phyloP scores from a whole-genome alignment of 2,113 vertebrate genomes.

The Dromaius novaehollandiae region DNA sequence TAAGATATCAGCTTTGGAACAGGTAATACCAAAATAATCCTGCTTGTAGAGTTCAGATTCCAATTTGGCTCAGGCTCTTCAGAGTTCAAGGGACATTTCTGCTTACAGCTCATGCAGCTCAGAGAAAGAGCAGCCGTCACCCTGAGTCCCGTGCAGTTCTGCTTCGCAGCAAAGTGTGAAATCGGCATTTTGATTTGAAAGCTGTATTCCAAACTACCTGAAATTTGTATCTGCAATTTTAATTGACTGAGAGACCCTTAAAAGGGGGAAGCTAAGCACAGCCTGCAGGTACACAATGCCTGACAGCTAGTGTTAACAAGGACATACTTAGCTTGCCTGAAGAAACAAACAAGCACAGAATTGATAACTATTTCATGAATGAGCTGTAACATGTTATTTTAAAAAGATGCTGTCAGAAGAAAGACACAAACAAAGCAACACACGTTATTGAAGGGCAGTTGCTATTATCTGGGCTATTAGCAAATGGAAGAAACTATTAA shows the following conservation, averaged over 20 bases:
- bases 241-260: constrained; percentile 19
- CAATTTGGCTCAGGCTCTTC: background rate
- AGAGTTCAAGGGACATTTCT: accelerated
- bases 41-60: background rate
- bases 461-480: constrained; percentile 67
- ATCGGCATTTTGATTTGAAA: background rate
- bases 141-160: accelerated
- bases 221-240: constrained; percentile 23
- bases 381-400: constrained; percentile 55
- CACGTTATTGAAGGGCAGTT: constrained; percentile 49
- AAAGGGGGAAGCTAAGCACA: constrained; percentile 15
- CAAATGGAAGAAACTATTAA: constrained; percentile 68
- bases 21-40: background rate
- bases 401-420: constrained; percentile 61
- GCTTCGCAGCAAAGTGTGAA: background rate
- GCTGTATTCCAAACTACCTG: background rate
- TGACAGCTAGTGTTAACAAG: constrained; percentile 44
- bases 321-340: constrained; percentile 47
- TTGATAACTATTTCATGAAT: constrained; percentile 65
- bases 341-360: constrained; percentile 64
- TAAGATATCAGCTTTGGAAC: background rate
- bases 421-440: constrained; percentile 48
- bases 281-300: constrained; percentile 53
- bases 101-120: accelerated
- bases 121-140: accelerated